Percentiles rank a stretch among this genome's conserved stretches.
Conservation (phyloP, 2,888 invertebrate species). For the Endotricha flammealis region DNA sequence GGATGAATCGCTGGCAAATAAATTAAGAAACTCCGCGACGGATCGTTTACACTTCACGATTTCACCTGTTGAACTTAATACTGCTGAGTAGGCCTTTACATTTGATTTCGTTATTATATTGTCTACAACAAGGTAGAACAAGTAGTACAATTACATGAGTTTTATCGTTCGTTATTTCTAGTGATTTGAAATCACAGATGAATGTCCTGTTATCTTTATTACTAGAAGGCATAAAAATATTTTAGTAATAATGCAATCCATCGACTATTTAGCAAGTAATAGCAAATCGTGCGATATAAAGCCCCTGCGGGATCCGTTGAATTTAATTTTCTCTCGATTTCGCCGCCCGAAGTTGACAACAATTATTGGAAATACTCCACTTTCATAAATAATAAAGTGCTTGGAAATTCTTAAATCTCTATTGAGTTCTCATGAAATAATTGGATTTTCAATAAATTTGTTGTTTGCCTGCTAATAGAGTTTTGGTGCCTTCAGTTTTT, state of each 20-base stretch:
- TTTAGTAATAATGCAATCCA: too few species aligned
- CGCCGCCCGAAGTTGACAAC: slow-evolving; percentile 31
- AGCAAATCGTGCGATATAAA: slow-evolving; percentile 15
- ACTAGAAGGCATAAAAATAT: too few species aligned
- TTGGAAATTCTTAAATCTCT: slow-evolving; percentile 23
- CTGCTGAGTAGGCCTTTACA: too few species aligned
- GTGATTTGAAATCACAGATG: too few species aligned
- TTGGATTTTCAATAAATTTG: slow-evolving; percentile 30
- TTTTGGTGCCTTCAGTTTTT: background rate
- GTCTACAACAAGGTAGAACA: too few species aligned
- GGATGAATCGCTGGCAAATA: slow-evolving; percentile 21
- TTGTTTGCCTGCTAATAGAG: background rate
- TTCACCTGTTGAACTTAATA: background rate
- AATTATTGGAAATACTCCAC: slow-evolving; percentile 37
- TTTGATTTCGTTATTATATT: too few species aligned
- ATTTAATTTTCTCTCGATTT: slow-evolving; percentile 33
- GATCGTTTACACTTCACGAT: background rate
- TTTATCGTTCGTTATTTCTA: too few species aligned
- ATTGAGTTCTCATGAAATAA: slow-evolving; percentile 28
- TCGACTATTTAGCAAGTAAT: too few species aligned
- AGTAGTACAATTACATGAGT: too few species aligned
- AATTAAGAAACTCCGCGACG: slow-evolving; percentile 18
- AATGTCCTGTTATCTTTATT: too few species aligned
- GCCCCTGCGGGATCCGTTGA: slow-evolving; percentile 15
- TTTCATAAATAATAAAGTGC: slow-evolving; percentile 36